Evolutionary conservation across 2,113 vertebrate genomes (phyloP).

Genomic region (Euleptes europaea): DNA sequence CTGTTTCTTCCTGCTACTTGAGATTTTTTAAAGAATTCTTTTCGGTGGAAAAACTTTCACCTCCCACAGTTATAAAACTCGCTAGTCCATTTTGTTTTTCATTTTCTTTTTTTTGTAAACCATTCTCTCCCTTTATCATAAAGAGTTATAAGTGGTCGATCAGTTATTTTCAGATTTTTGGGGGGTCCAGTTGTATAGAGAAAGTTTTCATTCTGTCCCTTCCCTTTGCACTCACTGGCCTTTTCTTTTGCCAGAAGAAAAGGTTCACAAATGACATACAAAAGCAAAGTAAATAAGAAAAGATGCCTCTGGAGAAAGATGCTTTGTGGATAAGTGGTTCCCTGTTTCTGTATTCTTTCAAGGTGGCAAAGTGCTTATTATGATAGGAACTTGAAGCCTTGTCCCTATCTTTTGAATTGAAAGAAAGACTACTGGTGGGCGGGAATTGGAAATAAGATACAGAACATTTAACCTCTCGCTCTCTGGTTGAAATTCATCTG

Average conservation of each 20-base stretch:
- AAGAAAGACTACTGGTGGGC: background rate
- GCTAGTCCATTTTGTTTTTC: background rate
- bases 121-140: slow-evolving; percentile 3
- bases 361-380: background rate
- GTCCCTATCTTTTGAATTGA: background rate
- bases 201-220: background rate
- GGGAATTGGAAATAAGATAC: background rate
- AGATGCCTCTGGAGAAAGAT: background rate
- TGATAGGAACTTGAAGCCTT: background rate
- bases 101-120: background rate
- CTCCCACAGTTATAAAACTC: background rate
- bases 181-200: background rate
- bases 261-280: background rate
- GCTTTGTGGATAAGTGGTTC: background rate
- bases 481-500: background rate
- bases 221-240: background rate
- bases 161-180: background rate
- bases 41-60: background rate
- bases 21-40: background rate
- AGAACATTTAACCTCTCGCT: background rate
- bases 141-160: background rate
- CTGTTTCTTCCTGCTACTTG: background rate
- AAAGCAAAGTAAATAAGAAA: background rate
- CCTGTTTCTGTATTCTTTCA: background rate
- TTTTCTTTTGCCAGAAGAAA: background rate